These are phyloP conservation scores for Achatina immaculata DNA, from an alignment of 1,140 invertebrate genomes.

Conservation along the genomic window DNA sequence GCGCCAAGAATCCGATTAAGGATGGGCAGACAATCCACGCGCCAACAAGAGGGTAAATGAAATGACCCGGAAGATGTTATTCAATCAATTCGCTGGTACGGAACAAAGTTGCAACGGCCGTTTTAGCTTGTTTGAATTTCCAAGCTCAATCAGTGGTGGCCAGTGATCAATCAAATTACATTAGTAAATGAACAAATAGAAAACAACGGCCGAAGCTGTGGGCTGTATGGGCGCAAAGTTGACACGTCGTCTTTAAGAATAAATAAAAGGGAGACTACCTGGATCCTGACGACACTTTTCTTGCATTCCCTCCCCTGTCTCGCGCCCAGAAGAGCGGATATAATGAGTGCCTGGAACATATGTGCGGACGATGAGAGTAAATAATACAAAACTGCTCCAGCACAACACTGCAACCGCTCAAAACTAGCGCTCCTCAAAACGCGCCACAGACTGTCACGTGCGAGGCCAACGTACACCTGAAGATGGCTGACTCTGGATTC, in stretches of 20 bases:
- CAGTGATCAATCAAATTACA: background rate
- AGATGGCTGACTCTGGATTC: too few relatives aligned
- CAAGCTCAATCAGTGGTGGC: background rate
- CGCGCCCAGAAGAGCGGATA: background rate
- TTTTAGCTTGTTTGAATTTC: background rate
- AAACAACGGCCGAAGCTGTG: background rate
- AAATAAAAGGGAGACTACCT: background rate
- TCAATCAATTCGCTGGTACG: background rate
- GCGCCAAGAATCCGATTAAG: background rate
- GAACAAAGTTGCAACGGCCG: background rate
- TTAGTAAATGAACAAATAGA: slow-evolving; percentile 12
- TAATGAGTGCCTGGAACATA: background rate
- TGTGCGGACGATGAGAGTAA: background rate
- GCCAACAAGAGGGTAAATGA: slow-evolving; percentile 1
- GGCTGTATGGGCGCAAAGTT: background rate
- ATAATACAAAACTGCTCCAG: too few relatives aligned
- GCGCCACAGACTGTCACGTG: background rate
- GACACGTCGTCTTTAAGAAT: background rate
- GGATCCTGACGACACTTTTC: background rate
- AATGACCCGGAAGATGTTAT: slow-evolving; percentile 4
- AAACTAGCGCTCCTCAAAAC: too few relatives aligned
- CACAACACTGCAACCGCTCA: background rate
- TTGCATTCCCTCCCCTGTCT: background rate
- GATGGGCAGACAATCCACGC: background rate
- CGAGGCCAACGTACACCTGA: too few relatives aligned